These are phyloP conservation scores for Nudaria mundana DNA, from an alignment of 2,888 invertebrate genomes.

Conservation along the genomic window DNA sequence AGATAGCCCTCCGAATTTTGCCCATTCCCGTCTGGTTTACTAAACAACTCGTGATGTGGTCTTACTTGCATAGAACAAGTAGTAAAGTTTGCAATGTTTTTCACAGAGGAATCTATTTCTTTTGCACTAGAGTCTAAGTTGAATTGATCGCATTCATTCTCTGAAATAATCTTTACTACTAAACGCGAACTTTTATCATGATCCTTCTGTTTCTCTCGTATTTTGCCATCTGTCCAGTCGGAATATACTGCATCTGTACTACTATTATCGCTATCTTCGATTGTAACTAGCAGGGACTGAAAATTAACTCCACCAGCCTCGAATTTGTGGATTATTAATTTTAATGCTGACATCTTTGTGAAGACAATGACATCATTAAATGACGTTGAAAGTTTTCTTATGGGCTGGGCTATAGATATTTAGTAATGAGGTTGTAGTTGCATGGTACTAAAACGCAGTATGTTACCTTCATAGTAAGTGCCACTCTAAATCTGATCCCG, in stretches of 20 bases:
- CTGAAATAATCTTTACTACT: conserved; percentile 64
- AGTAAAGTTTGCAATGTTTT: conserved; percentile 21
- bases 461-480: no score
- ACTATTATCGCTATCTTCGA: conserved; percentile 46
- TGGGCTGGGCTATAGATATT: background rate
- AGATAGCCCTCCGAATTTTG: conserved; percentile 9
- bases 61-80: conserved; percentile 13
- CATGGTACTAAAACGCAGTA: no score
- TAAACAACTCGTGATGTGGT: conserved; percentile 8
- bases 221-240: conserved; percentile 59
- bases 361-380: conserved; percentile 13
- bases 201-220: conserved; percentile 47
- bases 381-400: conserved; percentile 8
- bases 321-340: conserved; percentile 71
- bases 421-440: conserved; percentile 2
- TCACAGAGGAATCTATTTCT: conserved; percentile 32
- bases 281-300: conserved; percentile 58
- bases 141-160: conserved; percentile 48
- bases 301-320: conserved; percentile 54
- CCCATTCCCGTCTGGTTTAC: conserved; percentile 12
- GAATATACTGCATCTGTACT: conserved; percentile 46
- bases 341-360: conserved; percentile 64
- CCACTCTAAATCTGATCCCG: no score
- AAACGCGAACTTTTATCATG: conserved; percentile 55
- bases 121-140: conserved; percentile 63